A percentile compares a stretch with the other conserved stretches of the same genome.
phyloP scores from a whole-genome alignment of 2,888 invertebrate genomes.

The Digitonthophagus gazella region DNA sequence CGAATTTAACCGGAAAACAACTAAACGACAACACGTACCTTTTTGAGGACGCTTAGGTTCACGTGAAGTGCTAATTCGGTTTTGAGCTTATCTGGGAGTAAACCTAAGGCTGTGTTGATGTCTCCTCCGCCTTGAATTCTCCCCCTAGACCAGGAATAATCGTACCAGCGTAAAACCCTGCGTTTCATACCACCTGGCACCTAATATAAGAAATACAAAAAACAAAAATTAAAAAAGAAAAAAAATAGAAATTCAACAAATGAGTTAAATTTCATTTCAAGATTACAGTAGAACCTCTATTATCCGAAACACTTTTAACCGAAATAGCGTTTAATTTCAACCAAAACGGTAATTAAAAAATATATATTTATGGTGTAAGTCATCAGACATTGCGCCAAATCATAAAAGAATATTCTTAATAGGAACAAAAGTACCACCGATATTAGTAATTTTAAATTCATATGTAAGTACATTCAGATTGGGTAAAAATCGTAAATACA shows the following conservation, averaged over 20 bases:
- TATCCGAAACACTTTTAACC: too few species aligned
- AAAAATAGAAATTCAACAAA: background rate
- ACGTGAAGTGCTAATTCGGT: constrained; percentile 95
- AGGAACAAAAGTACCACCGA: too few species aligned
- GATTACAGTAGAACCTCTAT: too few species aligned
- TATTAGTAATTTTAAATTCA: too few species aligned
- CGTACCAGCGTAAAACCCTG: constrained; percentile 95
- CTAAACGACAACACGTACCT: constrained; percentile 57
- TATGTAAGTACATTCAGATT: too few species aligned
- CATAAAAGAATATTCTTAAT: too few species aligned
- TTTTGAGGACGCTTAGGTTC: constrained; percentile 90
- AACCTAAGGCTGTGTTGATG: constrained; percentile 89
- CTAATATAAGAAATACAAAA: too few species aligned
- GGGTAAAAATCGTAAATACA: too few species aligned
- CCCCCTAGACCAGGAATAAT: constrained; percentile 96
- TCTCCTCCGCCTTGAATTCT: constrained; percentile 94
- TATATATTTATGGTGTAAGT: too few species aligned
- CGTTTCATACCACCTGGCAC: constrained; percentile 95
- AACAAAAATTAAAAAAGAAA: constrained; percentile 13
- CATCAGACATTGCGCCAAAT: too few species aligned
- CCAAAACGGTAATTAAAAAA: background rate
- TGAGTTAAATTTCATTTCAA: too few species aligned
- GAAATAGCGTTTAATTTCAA: background rate
- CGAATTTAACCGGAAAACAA: background rate
- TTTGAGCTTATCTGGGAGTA: constrained; percentile 94